A percentile compares a stretch with the other conserved stretches of the same genome.
Conservation (phyloP, 2,888 invertebrate genomes). For the Heliothis peltigera region DNA sequence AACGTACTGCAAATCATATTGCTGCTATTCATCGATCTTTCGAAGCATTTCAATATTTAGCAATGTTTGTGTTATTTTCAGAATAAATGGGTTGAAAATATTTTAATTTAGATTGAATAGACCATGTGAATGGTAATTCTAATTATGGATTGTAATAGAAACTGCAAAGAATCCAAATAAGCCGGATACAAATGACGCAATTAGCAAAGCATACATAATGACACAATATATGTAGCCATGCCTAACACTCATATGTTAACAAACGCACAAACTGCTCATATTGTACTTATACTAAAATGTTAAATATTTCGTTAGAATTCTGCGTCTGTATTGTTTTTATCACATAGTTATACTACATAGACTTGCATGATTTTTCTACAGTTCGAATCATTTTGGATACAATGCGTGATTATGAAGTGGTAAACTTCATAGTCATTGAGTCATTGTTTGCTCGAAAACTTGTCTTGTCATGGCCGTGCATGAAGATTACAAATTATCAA, state of each 20-base stretch:
- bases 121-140: no score
- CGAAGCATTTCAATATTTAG: not conserved
- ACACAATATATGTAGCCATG: slow-evolving; percentile 36
- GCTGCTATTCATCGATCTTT: not conserved
- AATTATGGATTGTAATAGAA: no score
- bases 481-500: not conserved
- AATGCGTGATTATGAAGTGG: no score
- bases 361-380: no score
- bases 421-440: not conserved
- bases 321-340: not conserved
- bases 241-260: slow-evolving; percentile 16
- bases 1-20: not conserved
- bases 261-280: slow-evolving; percentile 16
- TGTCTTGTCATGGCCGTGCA: not conserved
- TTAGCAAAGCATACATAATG: slow-evolving; percentile 32
- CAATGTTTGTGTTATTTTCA: slow-evolving; percentile 1
- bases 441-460: not conserved
- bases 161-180: slow-evolving; percentile 25
- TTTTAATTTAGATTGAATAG: no score
- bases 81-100: no score
- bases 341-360: not conserved
- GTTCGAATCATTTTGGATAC: no score
- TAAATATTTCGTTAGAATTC: slow-evolving; percentile 9
- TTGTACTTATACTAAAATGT: slow-evolving; percentile 23
- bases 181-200: slow-evolving; percentile 46